These are phyloP conservation scores for Leptopilina clavipes DNA, from an alignment of 1,140 invertebrate species.

Conservation along the genomic window DNA sequence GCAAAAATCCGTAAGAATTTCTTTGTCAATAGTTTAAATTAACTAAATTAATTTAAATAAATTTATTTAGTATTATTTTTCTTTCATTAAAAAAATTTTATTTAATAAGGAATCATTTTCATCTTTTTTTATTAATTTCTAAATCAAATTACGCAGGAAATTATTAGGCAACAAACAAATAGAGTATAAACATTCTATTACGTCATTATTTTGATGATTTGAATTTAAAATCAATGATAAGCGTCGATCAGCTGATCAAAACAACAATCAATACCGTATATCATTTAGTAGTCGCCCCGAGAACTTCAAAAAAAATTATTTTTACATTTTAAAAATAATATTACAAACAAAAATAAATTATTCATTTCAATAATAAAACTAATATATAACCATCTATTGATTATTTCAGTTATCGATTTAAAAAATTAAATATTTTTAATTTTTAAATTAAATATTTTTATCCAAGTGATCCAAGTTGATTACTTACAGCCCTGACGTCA, in stretches of 20 bases:
- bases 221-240: conserved; percentile 3
- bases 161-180: too few relatives aligned
- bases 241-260: conserved; percentile 27
- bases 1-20: too few relatives aligned
- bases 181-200: neutral
- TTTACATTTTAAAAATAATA: neutral
- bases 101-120: too few relatives aligned
- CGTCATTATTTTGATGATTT: neutral
- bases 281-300: neutral
- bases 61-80: too few relatives aligned
- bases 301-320: neutral
- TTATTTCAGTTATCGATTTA: neutral
- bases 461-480: neutral
- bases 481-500: neutral
- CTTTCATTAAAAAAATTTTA: too few relatives aligned
- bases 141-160: too few relatives aligned
- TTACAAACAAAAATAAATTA: too few relatives aligned
- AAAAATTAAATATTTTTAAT: neutral
- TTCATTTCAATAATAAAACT: too few relatives aligned
- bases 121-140: too few relatives aligned
- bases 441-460: too few relatives aligned
- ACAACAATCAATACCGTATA: neutral
- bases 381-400: neutral
- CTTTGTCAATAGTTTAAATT: too few relatives aligned
- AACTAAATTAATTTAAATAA: too few relatives aligned